Conservation (phyloP, 2,113 vertebrate species). For the Leucoraja erinaceus region DNA sequence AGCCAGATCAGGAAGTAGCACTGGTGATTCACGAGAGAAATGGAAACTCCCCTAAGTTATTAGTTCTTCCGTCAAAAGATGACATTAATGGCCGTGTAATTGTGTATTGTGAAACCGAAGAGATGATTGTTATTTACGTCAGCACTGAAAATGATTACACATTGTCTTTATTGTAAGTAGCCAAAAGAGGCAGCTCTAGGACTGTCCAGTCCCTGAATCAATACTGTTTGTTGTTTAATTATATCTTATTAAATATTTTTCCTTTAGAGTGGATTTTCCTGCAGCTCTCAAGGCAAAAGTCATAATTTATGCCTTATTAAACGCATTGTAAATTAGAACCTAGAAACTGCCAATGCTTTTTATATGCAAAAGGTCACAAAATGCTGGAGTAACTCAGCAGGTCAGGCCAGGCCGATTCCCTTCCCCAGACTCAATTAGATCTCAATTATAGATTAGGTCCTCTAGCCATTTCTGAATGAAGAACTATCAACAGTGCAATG, state of each 20-base stretch:
- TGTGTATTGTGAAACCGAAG: not conserved
- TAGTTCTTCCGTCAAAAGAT: not conserved
- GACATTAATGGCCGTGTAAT: not conserved
- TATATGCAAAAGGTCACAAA: too few relatives aligned
- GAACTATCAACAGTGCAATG: not conserved
- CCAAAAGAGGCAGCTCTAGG: not conserved
- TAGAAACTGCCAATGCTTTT: too few relatives aligned
- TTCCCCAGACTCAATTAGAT: too few relatives aligned
- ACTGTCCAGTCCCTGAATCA: not conserved
- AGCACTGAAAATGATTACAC: not conserved
- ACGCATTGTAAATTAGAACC: not conserved
- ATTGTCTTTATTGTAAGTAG: not conserved
- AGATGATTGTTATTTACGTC: not conserved
- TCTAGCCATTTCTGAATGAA: not conserved
- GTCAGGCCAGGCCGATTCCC: too few relatives aligned
- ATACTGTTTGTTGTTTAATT: not conserved
- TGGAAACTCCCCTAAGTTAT: not conserved
- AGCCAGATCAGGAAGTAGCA: not conserved
- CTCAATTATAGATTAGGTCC: not conserved
- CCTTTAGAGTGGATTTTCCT: not conserved
- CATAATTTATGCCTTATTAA: not conserved
- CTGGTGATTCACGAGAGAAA: not conserved
- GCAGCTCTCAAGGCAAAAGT: not conserved
- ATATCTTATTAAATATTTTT: not conserved
- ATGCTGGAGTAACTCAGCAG: too few relatives aligned